A percentile compares a stretch with the other conserved stretches of the same genome.
Conservation (phyloP, 2,888 invertebrate species). For the Sipunculus nudus region DNA sequence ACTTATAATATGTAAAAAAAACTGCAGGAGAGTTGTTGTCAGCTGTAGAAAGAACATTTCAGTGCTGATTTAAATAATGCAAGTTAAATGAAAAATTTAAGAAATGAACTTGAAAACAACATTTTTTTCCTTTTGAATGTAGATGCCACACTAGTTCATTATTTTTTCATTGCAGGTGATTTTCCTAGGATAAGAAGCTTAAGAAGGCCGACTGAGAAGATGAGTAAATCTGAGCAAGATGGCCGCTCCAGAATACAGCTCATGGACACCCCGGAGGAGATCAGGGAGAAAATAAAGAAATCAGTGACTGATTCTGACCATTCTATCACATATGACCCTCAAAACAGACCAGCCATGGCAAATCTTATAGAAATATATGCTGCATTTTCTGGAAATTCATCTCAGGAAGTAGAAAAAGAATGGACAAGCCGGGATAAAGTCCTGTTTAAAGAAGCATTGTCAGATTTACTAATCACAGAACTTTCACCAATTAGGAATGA, state of each 20-base stretch:
- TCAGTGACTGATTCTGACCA: constrained; percentile 91
- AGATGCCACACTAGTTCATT: no score
- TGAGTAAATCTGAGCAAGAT: constrained; percentile 95
- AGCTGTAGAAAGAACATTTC: no score
- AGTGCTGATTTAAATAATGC: no score
- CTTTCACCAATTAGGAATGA: constrained; percentile 76
- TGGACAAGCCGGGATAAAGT: constrained; percentile 77
- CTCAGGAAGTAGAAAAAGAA: constrained; percentile 78
- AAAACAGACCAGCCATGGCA: constrained; percentile 83
- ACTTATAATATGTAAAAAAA: no score
- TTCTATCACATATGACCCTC: constrained; percentile 81
- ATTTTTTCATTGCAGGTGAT: constrained; percentile 44
- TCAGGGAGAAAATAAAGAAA: constrained; percentile 81
- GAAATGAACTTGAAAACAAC: no score
- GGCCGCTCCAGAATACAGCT: constrained; percentile 81
- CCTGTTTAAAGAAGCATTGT: constrained; percentile 79
- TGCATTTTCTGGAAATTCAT: constrained; percentile 74
- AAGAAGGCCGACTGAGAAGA: constrained; percentile 87
- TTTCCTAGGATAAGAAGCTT: constrained; percentile 77
- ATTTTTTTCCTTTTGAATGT: no score
- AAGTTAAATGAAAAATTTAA: no score
- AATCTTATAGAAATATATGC: constrained; percentile 89
- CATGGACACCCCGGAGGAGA: constrained; percentile 77
- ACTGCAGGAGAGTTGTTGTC: no score
- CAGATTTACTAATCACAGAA: constrained; percentile 77